Evolutionary conservation across 2,797 vertebrate species (phyloP), one percentile per base, ranked within the genome.

Genomic region (Pantherophis alleghaniensis): DNA sequence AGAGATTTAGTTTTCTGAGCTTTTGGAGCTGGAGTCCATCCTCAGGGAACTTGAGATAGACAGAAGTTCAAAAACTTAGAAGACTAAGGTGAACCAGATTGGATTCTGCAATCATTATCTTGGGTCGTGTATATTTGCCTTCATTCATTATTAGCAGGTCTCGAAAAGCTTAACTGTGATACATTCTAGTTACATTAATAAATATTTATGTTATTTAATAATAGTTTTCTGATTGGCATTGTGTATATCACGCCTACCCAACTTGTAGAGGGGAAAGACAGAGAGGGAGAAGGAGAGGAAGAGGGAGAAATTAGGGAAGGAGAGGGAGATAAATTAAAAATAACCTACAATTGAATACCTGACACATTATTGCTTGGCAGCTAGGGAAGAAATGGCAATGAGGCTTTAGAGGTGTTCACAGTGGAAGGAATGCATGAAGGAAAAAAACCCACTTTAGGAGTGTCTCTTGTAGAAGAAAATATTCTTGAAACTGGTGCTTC

Each of bases 81-180:
- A 32, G 14, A 74, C n/a, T 32, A 74, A 74, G 2, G n/a, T 74
- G n/a, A 74, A 14, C n/a, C n/a, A 74, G n/a, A 74, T 74, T 74
- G 14, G 66, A 74, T 74, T 74, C n/a, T 5, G 16, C 66, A 74
- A 74, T 18, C 14, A 37, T 66, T 66, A n/a, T 69, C 63, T 32
- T 32, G 63, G 63, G 28, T 14, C 0, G 13, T 32, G n/a, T 74
- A 37, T 32, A 32, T 74, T 37, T 74, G n/a, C n/a, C 66, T 74
- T 74, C 66, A 74, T 3, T 42, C 20, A 42, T 42, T 79, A 79
- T 42, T 79, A 79, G 32, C 74, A 91, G 69, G 12, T 93, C 94
- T 93, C 28, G 2, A 57, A 95, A 95, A 94, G 90, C 57, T 24
- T 93, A 89, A 88, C 91, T 89, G 91, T 93, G 61, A 94, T 94